Conservation (phyloP, 2,797 vertebrate genomes). For the Pantherophis vulpinus region DNA sequence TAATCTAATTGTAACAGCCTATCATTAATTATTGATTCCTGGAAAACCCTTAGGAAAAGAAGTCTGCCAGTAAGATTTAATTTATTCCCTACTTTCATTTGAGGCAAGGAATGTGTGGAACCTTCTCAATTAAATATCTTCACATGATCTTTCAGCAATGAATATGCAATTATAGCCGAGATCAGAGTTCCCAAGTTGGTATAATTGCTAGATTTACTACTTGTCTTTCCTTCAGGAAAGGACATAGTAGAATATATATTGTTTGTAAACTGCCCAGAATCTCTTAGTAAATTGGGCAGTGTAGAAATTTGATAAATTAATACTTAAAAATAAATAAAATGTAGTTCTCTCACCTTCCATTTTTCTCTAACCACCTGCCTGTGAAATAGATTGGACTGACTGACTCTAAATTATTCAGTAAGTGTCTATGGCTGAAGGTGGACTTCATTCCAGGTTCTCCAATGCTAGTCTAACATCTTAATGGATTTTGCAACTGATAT, state of each 20-base stretch:
- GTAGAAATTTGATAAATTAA: not conserved
- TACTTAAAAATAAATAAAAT: not conserved
- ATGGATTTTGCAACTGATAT: not conserved
- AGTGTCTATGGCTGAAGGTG: not conserved
- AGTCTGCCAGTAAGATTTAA: not conserved
- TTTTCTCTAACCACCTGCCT: not conserved
- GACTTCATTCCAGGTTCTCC: not conserved
- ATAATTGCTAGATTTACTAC: not conserved
- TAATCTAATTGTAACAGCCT: not conserved
- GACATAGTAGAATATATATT: not conserved
- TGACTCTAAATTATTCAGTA: not conserved
- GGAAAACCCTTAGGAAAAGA: not conserved
- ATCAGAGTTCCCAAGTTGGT: not conserved
- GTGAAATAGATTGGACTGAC: not conserved
- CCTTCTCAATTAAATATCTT: not conserved
- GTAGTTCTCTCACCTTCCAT: not conserved
- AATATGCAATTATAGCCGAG: not conserved
- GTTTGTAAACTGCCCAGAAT: not conserved
- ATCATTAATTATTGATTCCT: not conserved
- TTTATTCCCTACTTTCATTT: not conserved
- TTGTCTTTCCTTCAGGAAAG: not conserved
- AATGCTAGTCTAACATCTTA: not conserved
- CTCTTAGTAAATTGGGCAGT: not conserved
- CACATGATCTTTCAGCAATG: not conserved
- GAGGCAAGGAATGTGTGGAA: not conserved